Evolutionary conservation across 2,888 invertebrate genomes (phyloP), one percentile per base, ranked within the genome.

Genomic region (Clivina fossor): DNA sequence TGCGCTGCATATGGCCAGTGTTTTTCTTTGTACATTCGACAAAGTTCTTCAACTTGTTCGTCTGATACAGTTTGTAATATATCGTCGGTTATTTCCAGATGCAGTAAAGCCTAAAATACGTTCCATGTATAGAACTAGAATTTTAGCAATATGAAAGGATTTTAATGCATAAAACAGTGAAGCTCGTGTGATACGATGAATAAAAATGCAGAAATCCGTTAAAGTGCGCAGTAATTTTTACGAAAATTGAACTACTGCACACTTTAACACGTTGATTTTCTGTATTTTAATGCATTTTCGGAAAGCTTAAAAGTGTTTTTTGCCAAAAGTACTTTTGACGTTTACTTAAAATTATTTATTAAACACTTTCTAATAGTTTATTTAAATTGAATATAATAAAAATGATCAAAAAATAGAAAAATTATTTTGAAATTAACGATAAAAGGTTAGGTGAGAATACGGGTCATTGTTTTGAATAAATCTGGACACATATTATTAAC

Each of bases 31-130:
- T 33, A 56, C 2, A 56, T 7, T 15, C 49, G 33, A 1, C 48
- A 7, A 26, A 56, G 35, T 33, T 4, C 4, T 4, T 22, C 33
- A 15, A 56, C 16, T 33, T 48, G 33, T n/a, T 30, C 30, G 11
- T 56, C 49, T 11, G 48, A 41, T 8, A 56, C 43, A 24, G 43
- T 41, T 37, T 41, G 32, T 32, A 56, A 26, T 11, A 56, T 49
- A 24, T 56, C 56, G 4, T 15, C 24, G 7, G 43, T 51, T 43
- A 43, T 43, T 43, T 43, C 43, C n/a, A 13, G 11, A 15, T 43
- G 38, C 2, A 35, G 35, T 24, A 48, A 22, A 37, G n/a, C n/a
- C n/a, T n/a, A n/a, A n/a, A n/a, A 4, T 26, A 7, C 5, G 5
- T 26, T 30, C 30, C 11, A 11, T 30, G 11, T 13, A n/a, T 30